Percentiles rank a stretch among this genome's conserved stretches.
Conservation (phyloP, 2,888 invertebrate species). For the Litoditis marina region DNA sequence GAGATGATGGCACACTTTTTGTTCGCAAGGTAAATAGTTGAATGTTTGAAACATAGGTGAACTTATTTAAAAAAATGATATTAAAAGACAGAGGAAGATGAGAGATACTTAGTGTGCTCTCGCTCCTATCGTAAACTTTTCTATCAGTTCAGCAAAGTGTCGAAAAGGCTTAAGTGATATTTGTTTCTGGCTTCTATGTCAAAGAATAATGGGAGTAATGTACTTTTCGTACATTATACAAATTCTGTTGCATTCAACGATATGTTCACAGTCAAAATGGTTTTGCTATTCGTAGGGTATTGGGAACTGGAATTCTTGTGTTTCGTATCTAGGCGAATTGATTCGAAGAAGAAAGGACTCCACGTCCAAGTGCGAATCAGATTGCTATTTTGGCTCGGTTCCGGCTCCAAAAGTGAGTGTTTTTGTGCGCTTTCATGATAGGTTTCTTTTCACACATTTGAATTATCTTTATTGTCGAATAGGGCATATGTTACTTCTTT, state of each 20-base stretch:
- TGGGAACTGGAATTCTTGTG: conserved; percentile 56
- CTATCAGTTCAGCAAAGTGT: too few relatives aligned
- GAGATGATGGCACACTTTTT: conserved; percentile 45
- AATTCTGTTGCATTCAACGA: too few relatives aligned
- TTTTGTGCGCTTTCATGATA: too few relatives aligned
- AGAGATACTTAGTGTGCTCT: neutral
- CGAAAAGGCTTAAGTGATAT: too few relatives aligned
- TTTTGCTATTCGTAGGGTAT: conserved; percentile 48
- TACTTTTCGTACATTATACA: too few relatives aligned
- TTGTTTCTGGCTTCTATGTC: too few relatives aligned
- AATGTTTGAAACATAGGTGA: neutral
- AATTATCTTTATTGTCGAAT: too few relatives aligned
- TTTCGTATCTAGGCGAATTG: conserved; percentile 35
- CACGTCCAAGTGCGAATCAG: conserved; percentile 24
- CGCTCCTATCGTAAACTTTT: too few relatives aligned
- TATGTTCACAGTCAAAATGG: too few relatives aligned
- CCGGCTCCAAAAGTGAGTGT: conserved; percentile 40
- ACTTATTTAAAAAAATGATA: conserved; percentile 12
- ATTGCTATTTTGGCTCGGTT: conserved; percentile 55
- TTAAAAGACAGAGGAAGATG: neutral
- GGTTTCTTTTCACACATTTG: neutral
- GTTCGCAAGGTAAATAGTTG: conserved; percentile 41
- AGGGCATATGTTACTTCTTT: too few relatives aligned
- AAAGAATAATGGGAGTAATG: too few relatives aligned
- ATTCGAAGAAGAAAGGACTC: conserved; percentile 11